Base-by-base conservation (phyloP, 2,888 invertebrate genomes). In the Ethmia dodecea region DNA sequence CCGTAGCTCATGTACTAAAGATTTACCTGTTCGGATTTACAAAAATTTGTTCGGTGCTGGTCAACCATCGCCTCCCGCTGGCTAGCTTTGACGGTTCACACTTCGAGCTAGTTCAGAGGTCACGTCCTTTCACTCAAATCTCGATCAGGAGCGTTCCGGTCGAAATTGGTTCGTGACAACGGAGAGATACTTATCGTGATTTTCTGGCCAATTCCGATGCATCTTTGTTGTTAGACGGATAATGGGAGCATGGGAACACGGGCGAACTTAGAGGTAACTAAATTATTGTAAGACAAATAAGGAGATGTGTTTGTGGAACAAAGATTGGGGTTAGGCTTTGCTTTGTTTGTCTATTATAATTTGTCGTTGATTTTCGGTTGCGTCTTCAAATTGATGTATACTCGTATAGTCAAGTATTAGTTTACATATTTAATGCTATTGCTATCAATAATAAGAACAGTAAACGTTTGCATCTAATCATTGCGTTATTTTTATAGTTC, bases 131-230 rank as follows among this genome's bases (percentile, higher is more conserved):
- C 81, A 83, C 83, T 84, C 81, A 79, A 78, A 69, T 57, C 69
- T 69, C 72, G 68, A 68, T 72, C 81, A 59, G 84, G 74, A 83
- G 80, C 77, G 75, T 69, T 74, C 65, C 71, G 67, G 57, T 64
- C 65, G 65, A 67, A 78, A 84, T 84, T 77, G 78, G 77, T 76
- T 86, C 84, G 84, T 86, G 84, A 86, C 84, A 83, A 71, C 72
- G 53, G 60, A 66, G 61, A 79, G 83, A 86, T 84, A 70, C 73
- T 80, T 81, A 86, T 86, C 84, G 77, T 83, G 83, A 83, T 79
- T 77, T 76, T 83, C 76, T 75, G 76, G 73, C 83, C 83, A 78
- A 84, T 81, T 78, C 70, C 70, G 59, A 76, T 74, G 75, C 76
- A 73, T 69, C 55, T 61, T 54, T 56, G 75, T 75, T 73, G 77